Conservation (phyloP, 2,888 invertebrate genomes). For the Noctuana brunneofusca region DNA sequence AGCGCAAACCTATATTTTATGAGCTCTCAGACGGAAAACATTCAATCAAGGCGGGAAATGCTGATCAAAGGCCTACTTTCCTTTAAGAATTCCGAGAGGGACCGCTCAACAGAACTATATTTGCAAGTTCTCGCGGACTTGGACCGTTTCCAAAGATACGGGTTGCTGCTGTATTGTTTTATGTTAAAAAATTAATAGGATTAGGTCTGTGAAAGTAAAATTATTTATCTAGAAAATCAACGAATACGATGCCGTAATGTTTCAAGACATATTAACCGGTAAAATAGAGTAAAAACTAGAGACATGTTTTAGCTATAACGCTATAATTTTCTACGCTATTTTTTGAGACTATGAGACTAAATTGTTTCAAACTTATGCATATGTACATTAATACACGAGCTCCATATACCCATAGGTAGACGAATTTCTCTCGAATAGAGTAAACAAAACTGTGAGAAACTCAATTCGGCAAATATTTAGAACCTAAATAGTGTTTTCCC, state of each 20-base stretch:
- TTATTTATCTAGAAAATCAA: neutral
- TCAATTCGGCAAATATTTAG: conserved; percentile 17
- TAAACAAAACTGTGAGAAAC: conserved; percentile 18
- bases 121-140: conserved; percentile 20
- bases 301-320: neutral
- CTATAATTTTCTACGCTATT: neutral
- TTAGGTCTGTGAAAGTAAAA: neutral
- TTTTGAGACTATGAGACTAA: too few species aligned
- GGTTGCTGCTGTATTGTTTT: conserved; percentile 4
- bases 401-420: too few species aligned
- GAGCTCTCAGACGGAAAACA: conserved; percentile 32
- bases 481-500: conserved; percentile 14
- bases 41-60: conserved; percentile 29
- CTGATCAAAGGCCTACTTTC: conserved; percentile 31
- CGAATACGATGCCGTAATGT: too few species aligned
- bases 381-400: too few species aligned
- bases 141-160: conserved; percentile 23
- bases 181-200: neutral
- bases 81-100: conserved; percentile 25
- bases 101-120: conserved; percentile 17
- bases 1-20: conserved; percentile 16
- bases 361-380: too few species aligned
- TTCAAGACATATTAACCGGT: too few species aligned
- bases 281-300: neutral
- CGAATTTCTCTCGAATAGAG: neutral